Conservation (phyloP, 1,140 invertebrate genomes). For the Meloidogyne chitwoodi region DNA sequence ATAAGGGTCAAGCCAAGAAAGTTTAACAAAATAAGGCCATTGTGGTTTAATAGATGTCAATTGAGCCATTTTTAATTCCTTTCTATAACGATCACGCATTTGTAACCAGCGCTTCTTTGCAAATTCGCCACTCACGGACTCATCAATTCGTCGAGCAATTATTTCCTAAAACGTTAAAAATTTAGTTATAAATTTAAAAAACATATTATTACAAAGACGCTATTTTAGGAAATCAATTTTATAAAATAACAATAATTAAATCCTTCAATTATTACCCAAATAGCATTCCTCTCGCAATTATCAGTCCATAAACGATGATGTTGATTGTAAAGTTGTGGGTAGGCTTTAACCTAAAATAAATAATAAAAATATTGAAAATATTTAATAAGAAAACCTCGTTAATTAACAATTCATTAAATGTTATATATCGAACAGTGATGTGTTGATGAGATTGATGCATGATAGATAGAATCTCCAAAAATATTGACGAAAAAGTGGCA, state of each 20-base stretch:
- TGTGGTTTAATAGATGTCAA: slow-evolving; percentile 43
- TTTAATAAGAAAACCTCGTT: slow-evolving; percentile 29
- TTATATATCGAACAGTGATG: not conserved
- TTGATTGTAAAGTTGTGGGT: slow-evolving; percentile 57
- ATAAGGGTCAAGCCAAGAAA: slow-evolving; percentile 57
- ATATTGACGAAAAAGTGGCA: too few species aligned
- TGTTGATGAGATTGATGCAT: not conserved
- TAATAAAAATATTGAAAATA: not conserved
- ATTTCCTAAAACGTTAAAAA: slow-evolving; percentile 21
- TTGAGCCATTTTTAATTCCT: slow-evolving; percentile 55
- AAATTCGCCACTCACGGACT: slow-evolving; percentile 52
- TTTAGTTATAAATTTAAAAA: slow-evolving; percentile 19
- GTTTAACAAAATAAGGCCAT: slow-evolving; percentile 58
- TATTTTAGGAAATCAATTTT: too few species aligned
- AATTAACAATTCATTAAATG: slow-evolving; percentile 47
- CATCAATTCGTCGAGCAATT: slow-evolving; percentile 38
- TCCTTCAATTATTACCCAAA: slow-evolving; percentile 46
- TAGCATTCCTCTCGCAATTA: slow-evolving; percentile 45
- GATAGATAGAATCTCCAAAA: too few species aligned
- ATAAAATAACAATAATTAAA: too few species aligned
- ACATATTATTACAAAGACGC: too few species aligned
- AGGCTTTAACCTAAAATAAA: slow-evolving; percentile 12
- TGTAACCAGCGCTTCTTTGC: slow-evolving; percentile 59
- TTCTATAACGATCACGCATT: slow-evolving; percentile 55
- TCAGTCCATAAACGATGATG: slow-evolving; percentile 45